A percentile compares a stretch with the other conserved stretches of the same genome.
These are phyloP conservation scores for cat (Felis catus) DNA, from an alignment of 2,113 vertebrate genomes.

Conservation along the genomic window F.catus_Fca126_mat1.0 CM031413.1:121454001-121454500, in stretches of 20 bases:
- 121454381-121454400: background rate
- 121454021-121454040: background rate
- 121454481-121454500: slow-evolving; percentile 24
- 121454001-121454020: background rate
- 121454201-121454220: background rate
- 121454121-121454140: background rate
- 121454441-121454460: slow-evolving; percentile 22
- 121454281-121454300: background rate
- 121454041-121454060: background rate
- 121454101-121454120: background rate
- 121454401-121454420: background rate
- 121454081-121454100: background rate
- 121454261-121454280: background rate
- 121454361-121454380: background rate
- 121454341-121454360: background rate
- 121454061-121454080: background rate
- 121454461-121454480: slow-evolving; percentile 44
- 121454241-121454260: background rate
- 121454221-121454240: background rate
- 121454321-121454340: background rate
- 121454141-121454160: background rate
- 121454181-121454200: background rate
- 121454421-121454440: background rate
- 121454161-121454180: background rate
- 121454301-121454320: background rate